phyloP scores from a whole-genome alignment of 2,888 invertebrate species.

The Endotricha flammealis region DNA sequence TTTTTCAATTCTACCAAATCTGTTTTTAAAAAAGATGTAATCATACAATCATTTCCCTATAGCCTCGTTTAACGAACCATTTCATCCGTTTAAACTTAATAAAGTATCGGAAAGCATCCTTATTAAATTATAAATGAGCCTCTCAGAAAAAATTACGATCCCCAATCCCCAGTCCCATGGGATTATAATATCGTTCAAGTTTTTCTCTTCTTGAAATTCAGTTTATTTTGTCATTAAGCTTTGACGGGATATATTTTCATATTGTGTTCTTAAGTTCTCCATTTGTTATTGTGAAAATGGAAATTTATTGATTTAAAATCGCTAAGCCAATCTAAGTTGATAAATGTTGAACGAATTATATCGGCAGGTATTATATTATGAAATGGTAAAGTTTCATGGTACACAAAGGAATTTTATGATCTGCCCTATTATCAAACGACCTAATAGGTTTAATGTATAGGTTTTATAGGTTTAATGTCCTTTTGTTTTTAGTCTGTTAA shows the following conservation, averaged over 20 bases:
- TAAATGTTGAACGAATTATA: too few relatives aligned
- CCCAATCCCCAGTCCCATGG: slow-evolving; percentile 45
- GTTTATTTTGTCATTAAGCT: slow-evolving; percentile 64
- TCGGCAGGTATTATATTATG: too few relatives aligned
- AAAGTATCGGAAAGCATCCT: slow-evolving; percentile 66
- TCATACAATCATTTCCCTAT: slow-evolving; percentile 34
- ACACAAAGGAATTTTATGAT: too few relatives aligned
- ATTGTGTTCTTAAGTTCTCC: slow-evolving; percentile 39
- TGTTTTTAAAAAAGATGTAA: too few relatives aligned
- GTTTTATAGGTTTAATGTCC: too few relatives aligned
- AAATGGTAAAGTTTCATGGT: too few relatives aligned
- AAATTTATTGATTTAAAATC: neutral
- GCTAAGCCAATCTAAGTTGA: neutral
- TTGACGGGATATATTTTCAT: slow-evolving; percentile 47
- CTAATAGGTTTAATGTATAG: too few relatives aligned
- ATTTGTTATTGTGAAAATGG: slow-evolving; percentile 23
- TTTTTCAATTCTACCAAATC: too few relatives aligned
- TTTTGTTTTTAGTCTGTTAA: too few relatives aligned
- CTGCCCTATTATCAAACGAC: too few relatives aligned
- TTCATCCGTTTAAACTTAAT: slow-evolving; percentile 64
- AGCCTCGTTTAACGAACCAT: slow-evolving; percentile 57
- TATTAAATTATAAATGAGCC: slow-evolving; percentile 59
- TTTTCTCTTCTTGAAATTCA: slow-evolving; percentile 50
- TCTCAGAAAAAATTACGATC: slow-evolving; percentile 34
- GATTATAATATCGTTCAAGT: slow-evolving; percentile 51